A percentile compares a stretch with the other conserved stretches of the same genome.
These are phyloP conservation scores for Oceanodroma tethys DNA, from an alignment of 2,113 vertebrate genomes.

Conservation along the genomic window DNA sequence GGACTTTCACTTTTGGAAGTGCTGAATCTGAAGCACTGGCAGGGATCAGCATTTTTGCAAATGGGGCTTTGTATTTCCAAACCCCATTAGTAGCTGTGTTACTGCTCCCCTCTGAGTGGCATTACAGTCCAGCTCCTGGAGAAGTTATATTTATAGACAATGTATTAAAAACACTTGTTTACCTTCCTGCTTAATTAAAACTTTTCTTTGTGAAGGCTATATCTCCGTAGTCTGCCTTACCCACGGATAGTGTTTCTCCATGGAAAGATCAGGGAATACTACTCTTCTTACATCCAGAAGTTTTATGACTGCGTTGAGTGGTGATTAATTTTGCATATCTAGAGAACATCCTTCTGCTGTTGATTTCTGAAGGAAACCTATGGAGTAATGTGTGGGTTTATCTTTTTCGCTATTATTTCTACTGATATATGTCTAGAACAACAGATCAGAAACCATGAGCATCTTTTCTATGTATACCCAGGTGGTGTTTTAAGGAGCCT, in stretches of 20 bases:
- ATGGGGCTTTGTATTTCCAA: not conserved
- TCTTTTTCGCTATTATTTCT: conserved; percentile 1
- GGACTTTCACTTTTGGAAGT: not conserved
- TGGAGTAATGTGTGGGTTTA: conserved; percentile 6
- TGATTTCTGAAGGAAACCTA: conserved; percentile 21
- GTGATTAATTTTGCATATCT: conserved; percentile 28
- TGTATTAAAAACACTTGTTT: not conserved
- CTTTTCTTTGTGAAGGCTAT: not conserved
- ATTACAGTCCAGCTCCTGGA: not conserved
- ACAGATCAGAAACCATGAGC: not conserved
- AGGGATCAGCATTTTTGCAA: not conserved
- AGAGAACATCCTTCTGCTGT: conserved; percentile 13
- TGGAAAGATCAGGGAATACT: conserved; percentile 1
- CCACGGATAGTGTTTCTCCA: not conserved
- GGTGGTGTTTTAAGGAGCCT: conserved; percentile 37
- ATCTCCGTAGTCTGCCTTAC: conserved; percentile 9
- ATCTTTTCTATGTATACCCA: not conserved
- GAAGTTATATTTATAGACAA: not conserved
- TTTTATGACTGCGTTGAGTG: not conserved
- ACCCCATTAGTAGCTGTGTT: not conserved
- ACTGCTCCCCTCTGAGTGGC: not conserved
- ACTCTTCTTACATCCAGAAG: not conserved
- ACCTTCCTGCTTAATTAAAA: conserved; percentile 44
- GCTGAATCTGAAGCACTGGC: not conserved
- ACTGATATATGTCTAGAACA: conserved; percentile 14